Evolutionary conservation across 2,888 invertebrate species (phyloP).

Genomic region (Congeria kusceri): DNA sequence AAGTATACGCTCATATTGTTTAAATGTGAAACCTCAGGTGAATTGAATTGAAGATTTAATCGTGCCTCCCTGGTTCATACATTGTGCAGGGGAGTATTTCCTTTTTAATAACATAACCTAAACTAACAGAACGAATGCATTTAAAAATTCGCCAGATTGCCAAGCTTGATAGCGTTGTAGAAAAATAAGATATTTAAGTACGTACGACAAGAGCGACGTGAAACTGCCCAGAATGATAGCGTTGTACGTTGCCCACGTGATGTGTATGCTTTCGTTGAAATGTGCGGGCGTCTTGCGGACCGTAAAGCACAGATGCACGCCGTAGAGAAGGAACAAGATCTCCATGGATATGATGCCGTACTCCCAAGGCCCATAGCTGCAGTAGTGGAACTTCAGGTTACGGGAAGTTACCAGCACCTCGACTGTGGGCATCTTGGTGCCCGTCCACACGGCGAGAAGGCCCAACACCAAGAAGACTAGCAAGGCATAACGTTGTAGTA

Average conservation of each 20-base stretch:
- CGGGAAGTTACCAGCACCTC: slow-evolving; percentile 77
- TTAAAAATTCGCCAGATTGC: no score
- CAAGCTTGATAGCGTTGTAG: no score
- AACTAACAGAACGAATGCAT: no score
- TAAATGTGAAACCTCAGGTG: no score
- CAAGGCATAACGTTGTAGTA: slow-evolving; percentile 96
- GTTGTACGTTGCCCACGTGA: slow-evolving; percentile 97
- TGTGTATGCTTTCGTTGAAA: slow-evolving; percentile 96
- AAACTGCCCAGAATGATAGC: slow-evolving; percentile 96
- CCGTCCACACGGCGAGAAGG: slow-evolving; percentile 95
- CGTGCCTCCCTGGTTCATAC: no score
- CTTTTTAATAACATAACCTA: no score
- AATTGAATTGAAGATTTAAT: no score
- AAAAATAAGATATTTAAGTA: slow-evolving; percentile 77
- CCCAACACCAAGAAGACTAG: slow-evolving; percentile 95
- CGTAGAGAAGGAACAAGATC: slow-evolving; percentile 85
- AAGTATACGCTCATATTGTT: no score
- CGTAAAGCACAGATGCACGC: slow-evolving; percentile 86
- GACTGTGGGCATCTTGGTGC: slow-evolving; percentile 83
- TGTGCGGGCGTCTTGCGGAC: slow-evolving; percentile 93
- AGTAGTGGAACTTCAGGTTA: slow-evolving; percentile 94
- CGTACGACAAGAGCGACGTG: slow-evolving; percentile 97
- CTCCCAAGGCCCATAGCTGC: slow-evolving; percentile 97
- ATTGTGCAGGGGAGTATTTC: no score
- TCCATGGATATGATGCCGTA: slow-evolving; percentile 91